Conservation (phyloP, 2,888 invertebrate genomes). For the Malthinus flaveolus region DNA sequence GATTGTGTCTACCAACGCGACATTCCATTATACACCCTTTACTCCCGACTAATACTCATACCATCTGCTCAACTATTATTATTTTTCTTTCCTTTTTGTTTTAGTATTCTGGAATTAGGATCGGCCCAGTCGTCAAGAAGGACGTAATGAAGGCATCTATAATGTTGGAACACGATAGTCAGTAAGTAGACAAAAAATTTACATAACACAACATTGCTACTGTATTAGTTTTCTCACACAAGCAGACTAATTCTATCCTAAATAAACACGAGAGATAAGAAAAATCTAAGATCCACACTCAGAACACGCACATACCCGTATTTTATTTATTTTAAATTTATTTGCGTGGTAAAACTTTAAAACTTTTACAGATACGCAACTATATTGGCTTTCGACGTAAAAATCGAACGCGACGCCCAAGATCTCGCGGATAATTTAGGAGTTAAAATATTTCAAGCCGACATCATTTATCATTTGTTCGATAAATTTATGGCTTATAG, state of each 20-base stretch:
- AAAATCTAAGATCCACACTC: constrained; percentile 30
- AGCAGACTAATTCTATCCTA: constrained; percentile 37
- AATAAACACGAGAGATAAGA: constrained; percentile 39
- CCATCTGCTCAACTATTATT: constrained; percentile 1
- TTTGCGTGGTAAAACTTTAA: too few species aligned
- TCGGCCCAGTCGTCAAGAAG: constrained; percentile 98
- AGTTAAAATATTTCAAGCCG: constrained; percentile 96
- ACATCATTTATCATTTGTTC: constrained; percentile 99
- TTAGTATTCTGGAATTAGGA: constrained; percentile 96
- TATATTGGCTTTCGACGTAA: constrained; percentile 99
- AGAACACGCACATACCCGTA: background rate
- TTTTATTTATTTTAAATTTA: constrained; percentile 5
- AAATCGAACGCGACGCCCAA: constrained; percentile 97
- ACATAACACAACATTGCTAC: constrained; percentile 32
- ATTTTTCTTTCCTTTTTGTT: constrained; percentile 49
- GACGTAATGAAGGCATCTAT: constrained; percentile 99
- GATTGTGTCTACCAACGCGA: constrained; percentile 23
- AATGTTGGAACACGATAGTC: constrained; percentile 97
- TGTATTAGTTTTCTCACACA: constrained; percentile 40
- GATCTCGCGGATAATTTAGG: constrained; percentile 93
- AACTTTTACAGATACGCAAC: constrained; percentile 82
- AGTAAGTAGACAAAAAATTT: constrained; percentile 63
- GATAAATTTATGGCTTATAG: constrained; percentile 94
- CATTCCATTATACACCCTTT: constrained; percentile 14
- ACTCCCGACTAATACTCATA: background rate